Evolutionary conservation across 2,888 invertebrate species (phyloP).

Genomic region (Pachycephus smyrnensis): DNA sequence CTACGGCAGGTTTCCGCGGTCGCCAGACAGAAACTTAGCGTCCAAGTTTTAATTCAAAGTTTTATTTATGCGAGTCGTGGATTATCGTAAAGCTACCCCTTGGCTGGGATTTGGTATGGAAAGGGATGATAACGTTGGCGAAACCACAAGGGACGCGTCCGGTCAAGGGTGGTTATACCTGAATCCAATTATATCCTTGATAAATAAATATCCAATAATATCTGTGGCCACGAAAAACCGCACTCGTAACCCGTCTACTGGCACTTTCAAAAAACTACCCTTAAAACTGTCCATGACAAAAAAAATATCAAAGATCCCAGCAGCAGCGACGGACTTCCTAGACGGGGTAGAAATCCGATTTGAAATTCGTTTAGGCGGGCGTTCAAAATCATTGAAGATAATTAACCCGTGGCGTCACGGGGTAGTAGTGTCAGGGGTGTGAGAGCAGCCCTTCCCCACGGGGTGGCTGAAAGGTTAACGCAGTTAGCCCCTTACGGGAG

Average conservation of each 20-base stretch:
- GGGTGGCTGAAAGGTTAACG: conserved; percentile 64
- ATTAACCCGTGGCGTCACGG: conserved; percentile 58
- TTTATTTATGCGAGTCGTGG: conserved; percentile 51
- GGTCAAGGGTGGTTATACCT: not conserved
- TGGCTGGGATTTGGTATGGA: not conserved
- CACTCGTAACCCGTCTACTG: not conserved
- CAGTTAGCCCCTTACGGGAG: conserved; percentile 57
- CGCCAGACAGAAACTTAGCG: conserved; percentile 35
- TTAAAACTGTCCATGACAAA: not conserved
- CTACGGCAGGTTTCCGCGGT: conserved; percentile 27
- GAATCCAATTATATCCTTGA: not conserved
- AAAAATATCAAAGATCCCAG: not conserved
- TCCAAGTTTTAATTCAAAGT: conserved; percentile 53
- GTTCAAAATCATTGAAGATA: conserved; percentile 63
- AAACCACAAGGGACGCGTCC: not conserved
- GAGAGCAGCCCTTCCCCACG: conserved; percentile 8
- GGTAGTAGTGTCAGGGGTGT: conserved; percentile 32
- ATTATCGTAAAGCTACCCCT: conserved; percentile 41
- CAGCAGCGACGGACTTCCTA: not conserved
- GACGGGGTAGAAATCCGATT: conserved; percentile 52
- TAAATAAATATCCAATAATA: not conserved
- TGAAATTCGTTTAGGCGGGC: conserved; percentile 60
- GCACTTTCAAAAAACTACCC: not conserved
- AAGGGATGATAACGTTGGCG: not conserved
- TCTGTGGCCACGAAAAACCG: not conserved